Evolutionary conservation across 2,113 vertebrate genomes (phyloP), one percentile per base, ranked within the genome.

Genomic region (Thymallus thymallus): DNA sequence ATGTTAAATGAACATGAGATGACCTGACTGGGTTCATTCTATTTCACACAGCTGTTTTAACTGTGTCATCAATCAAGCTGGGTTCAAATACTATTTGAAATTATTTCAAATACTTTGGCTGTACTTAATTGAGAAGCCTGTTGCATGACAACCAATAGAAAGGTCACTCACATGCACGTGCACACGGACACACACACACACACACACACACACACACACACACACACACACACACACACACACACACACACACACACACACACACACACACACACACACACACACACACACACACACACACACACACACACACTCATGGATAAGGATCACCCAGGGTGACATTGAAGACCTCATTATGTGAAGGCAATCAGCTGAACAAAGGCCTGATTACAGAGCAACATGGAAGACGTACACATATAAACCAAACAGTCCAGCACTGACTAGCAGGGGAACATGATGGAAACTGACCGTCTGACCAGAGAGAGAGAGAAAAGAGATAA

Each of bases 361-460:
- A 77, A 29, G 32, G 61, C 75, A 82, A 82, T 84, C 72, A 79
- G 51, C 45, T 72, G 26, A 75, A 61, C 73, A 70, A 32, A 48
- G 56, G 58, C 35, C 48, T 55, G 68, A 81, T 73, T 76, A 63
- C 77, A 56, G 71, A 29, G 60, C 62, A 76, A 71, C 71, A 71
- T 26, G 45, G 55, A 73, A 63, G 56, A 70, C 22, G 51, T 73
- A 76, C 64, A 72, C 66, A 74, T 80, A 85, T 76, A 80, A 77
- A 81, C 56, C 70, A 65, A 23, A 61, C 22, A 12, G 16, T 70
- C 13, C 58, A 55, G 45, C 74, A 24, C 45, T 61, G 71, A 72
- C 29, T 62, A 29, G 76, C 30, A 18, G 48, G 45, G 70, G 32
- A 48, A 60, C 64, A 29, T 32, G 64, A 71, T 3, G 23, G 58